Conservation (phyloP, 2,888 invertebrate genomes). For the Sacculina carcini region DNA sequence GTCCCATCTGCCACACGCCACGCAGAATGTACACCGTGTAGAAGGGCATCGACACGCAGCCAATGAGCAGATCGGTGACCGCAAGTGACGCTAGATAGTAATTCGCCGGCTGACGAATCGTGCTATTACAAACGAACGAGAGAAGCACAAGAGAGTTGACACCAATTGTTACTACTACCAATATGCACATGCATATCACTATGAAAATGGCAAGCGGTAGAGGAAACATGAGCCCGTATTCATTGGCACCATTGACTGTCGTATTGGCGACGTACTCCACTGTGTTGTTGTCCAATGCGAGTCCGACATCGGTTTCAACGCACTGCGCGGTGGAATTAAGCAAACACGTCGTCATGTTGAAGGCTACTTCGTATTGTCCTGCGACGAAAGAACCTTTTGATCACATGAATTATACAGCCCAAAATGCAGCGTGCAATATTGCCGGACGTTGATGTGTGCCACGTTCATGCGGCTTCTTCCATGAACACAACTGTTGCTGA, state of each 20-base stretch:
- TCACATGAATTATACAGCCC: no score
- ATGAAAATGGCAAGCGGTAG: conserved; percentile 72
- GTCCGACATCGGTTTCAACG: no score
- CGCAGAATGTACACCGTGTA: conserved; percentile 89
- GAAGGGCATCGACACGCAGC: conserved; percentile 93
- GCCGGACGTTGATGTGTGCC: no score
- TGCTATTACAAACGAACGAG: conserved; percentile 39
- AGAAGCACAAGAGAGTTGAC: conserved; percentile 86
- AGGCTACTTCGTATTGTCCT: no score
- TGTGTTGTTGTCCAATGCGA: conserved; percentile 8
- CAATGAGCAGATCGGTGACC: conserved; percentile 87
- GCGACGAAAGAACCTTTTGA: no score
- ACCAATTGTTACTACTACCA: conserved; percentile 70
- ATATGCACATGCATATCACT: conserved; percentile 56
- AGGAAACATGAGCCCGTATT: conserved; percentile 35
- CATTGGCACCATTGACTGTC: conserved; percentile 29
- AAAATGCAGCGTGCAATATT: no score
- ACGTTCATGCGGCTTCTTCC: no score
- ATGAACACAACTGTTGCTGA: no score
- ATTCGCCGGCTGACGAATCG: conserved; percentile 74
- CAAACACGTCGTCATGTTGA: no score
- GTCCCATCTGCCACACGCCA: conserved; percentile 91
- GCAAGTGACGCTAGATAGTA: conserved; percentile 97
- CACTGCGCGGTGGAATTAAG: no score
- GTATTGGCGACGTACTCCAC: conserved; percentile 7